A percentile compares a stretch with the other conserved stretches of the same genome.
phyloP scores from a whole-genome alignment of 2,888 invertebrate genomes.

The Heliconius erato region DNA sequence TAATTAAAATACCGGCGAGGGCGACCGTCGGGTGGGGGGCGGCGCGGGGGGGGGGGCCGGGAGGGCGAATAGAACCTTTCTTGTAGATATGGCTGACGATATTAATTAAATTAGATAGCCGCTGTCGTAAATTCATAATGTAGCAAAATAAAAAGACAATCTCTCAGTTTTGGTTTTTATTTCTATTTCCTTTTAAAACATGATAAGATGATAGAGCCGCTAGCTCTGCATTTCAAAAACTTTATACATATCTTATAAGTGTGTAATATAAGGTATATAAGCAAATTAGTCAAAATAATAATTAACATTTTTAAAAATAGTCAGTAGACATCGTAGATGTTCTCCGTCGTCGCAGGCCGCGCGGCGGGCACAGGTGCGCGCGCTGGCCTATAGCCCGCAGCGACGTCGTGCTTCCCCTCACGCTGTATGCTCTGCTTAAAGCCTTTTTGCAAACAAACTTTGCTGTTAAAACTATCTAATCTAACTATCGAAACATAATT shows the following conservation, averaged over 20 bases:
- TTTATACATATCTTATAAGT: neutral
- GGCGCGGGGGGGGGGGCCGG: slow-evolving; percentile 36
- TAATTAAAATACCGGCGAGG: slow-evolving; percentile 66
- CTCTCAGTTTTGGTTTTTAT: neutral
- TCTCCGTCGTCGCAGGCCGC: too few species aligned
- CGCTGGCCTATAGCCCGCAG: slow-evolving; percentile 37
- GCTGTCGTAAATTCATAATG: slow-evolving; percentile 11
- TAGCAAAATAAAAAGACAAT: neutral
- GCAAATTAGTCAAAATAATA: too few species aligned
- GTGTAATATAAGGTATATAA: too few species aligned
- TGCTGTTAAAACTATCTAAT: too few species aligned
- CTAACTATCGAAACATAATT: too few species aligned
- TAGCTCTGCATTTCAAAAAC: neutral
- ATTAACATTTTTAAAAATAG: too few species aligned
- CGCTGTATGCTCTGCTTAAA: neutral
- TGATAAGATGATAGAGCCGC: neutral
- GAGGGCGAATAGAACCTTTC: slow-evolving; percentile 42
- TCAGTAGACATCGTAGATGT: too few species aligned
- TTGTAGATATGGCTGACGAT: slow-evolving; percentile 52
- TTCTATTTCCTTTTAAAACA: neutral
- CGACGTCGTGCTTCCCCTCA: slow-evolving; percentile 23
- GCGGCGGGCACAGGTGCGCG: slow-evolving; percentile 22
- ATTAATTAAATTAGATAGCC: slow-evolving; percentile 59
- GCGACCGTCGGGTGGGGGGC: slow-evolving; percentile 44
- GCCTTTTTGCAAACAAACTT: neutral